Evolutionary conservation across 1,140 invertebrate genomes (phyloP), one percentile per base, ranked within the genome.

Genomic region (Pentalonia nigronervosa): DNA sequence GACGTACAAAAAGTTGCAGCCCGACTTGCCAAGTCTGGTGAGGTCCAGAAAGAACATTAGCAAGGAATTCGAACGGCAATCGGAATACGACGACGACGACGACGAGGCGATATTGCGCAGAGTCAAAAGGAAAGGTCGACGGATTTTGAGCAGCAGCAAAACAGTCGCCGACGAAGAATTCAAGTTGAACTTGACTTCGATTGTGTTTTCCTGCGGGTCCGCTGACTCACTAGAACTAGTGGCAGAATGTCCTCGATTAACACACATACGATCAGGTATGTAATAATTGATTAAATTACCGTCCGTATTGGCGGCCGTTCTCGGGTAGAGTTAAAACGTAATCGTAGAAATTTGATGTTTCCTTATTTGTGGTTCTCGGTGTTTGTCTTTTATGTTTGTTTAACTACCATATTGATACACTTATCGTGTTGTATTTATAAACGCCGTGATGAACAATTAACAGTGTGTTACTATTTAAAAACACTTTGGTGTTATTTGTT

Each of bases 1-100:
- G 23, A 86, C 81, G 11, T 93, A 93, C 91, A 93, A 93, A 4
- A 93, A 93, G 48, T 86, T 93, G n/a, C 91, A 93, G 25, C 91
- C 91, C 0, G 91, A 93, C 25, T 45, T 93, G 48, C 81, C 91
- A 23, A 93, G 91, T n/a, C 48, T 93, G 1, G 91, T 86, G 7
- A 84, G 81, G 14, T 93, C 91, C 7, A 36, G 91, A 41, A 84
- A 93, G 14, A 93, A 93, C 34, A 41, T 30, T 14, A 93, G 20
- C 48, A 86, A 56, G 23, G 91, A 93, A 36, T 34, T 83, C 41
- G 91, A 41, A 21, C 81, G 91, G 8, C 30, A 41, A 30, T 53
- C 76, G 7, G 91, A 93, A 4, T 93, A 84, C 14, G 91, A 86
- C 21, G 91, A 93, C 3, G 91, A 93, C 3, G 89, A 92, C 1